Evolutionary conservation across 2,113 vertebrate genomes (phyloP).

Genomic region (Amphiprion percula): DNA sequence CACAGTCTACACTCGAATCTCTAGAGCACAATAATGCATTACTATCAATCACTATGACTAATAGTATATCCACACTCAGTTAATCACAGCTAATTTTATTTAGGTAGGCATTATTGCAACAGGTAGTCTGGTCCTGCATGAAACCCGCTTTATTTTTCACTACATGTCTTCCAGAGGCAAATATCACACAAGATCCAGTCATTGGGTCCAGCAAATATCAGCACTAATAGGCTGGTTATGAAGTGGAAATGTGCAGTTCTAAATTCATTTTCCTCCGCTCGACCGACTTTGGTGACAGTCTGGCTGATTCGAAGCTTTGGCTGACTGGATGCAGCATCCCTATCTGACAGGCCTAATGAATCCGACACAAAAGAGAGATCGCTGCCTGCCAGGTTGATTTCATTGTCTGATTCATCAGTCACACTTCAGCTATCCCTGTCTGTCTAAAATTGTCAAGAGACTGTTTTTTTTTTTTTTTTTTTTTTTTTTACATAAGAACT

Average conservation of each 20-base stretch:
- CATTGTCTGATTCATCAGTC: slow-evolving; percentile 13
- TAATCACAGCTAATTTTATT: slow-evolving; percentile 17
- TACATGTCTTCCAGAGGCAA: background rate
- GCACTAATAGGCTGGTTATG: slow-evolving; percentile 20
- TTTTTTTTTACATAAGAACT: slow-evolving; percentile 1
- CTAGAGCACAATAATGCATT: slow-evolving; percentile 5
- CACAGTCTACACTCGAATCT: slow-evolving; percentile 13
- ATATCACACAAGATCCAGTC: background rate
- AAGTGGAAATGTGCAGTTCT: background rate
- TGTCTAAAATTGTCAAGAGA: background rate
- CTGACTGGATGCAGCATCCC: slow-evolving; percentile 2
- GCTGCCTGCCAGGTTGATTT: slow-evolving; percentile 21
- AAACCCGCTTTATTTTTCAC: background rate
- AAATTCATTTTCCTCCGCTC: slow-evolving; percentile 13
- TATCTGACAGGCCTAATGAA: slow-evolving; percentile 50
- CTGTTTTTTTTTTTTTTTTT: slow-evolving; percentile 6
- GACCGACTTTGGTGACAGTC: slow-evolving; percentile 15
- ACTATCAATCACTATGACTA: slow-evolving; percentile 23
- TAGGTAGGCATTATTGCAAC: background rate
- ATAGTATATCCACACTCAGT: background rate
- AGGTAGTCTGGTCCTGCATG: background rate
- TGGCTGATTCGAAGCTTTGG: slow-evolving; percentile 16
- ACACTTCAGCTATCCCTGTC: slow-evolving; percentile 21
- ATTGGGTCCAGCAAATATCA: background rate
- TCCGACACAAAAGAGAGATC: slow-evolving; percentile 47